A percentile compares a stretch with the other conserved stretches of the same genome.
phyloP scores from a whole-genome alignment of 2,113 vertebrate genomes.

The Cebidichthys violaceus region DNA sequence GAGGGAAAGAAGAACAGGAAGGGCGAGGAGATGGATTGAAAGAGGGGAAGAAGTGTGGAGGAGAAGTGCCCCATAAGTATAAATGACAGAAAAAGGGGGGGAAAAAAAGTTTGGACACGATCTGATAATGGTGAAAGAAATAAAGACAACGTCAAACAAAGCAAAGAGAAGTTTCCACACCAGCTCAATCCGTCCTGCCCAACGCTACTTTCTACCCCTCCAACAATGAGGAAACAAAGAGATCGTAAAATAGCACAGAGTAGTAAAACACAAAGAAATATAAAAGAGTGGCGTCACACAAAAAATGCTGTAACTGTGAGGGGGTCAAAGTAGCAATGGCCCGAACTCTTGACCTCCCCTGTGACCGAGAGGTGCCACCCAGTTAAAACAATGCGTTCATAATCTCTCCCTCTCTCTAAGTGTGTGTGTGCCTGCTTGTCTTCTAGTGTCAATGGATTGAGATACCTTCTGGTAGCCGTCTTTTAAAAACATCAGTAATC shows the following conservation, averaged over 20 bases:
- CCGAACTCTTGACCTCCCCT: slow-evolving; percentile 82
- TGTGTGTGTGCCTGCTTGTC: neutral
- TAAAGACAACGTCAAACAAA: slow-evolving; percentile 2
- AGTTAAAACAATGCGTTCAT: slow-evolving; percentile 76
- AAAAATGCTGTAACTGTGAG: slow-evolving; percentile 69
- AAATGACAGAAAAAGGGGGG: neutral
- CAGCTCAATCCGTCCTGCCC: slow-evolving; percentile 32
- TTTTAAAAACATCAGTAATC: slow-evolving; percentile 60
- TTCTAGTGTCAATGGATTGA: slow-evolving; percentile 19
- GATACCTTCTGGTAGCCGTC: slow-evolving; percentile 44
- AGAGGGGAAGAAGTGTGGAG: slow-evolving; percentile 20
- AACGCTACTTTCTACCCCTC: slow-evolving; percentile 51
- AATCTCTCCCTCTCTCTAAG: slow-evolving; percentile 42
- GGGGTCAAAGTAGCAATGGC: slow-evolving; percentile 70
- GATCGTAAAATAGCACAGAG: slow-evolving; percentile 76
- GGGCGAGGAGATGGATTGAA: slow-evolving; percentile 38
- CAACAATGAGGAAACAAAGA: slow-evolving; percentile 72
- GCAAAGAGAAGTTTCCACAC: slow-evolving; percentile 26
- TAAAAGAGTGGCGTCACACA: slow-evolving; percentile 65
- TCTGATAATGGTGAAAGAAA: neutral
- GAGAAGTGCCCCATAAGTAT: neutral
- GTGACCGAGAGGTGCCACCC: slow-evolving; percentile 60
- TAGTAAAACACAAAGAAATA: slow-evolving; percentile 74
- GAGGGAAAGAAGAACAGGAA: slow-evolving; percentile 54
- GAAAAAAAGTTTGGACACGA: neutral